A percentile compares a stretch with the other conserved stretches of the same genome.
Evolutionary conservation across 2,113 vertebrate genomes (phyloP).

Genomic region (Apodemus sylvaticus): DNA sequence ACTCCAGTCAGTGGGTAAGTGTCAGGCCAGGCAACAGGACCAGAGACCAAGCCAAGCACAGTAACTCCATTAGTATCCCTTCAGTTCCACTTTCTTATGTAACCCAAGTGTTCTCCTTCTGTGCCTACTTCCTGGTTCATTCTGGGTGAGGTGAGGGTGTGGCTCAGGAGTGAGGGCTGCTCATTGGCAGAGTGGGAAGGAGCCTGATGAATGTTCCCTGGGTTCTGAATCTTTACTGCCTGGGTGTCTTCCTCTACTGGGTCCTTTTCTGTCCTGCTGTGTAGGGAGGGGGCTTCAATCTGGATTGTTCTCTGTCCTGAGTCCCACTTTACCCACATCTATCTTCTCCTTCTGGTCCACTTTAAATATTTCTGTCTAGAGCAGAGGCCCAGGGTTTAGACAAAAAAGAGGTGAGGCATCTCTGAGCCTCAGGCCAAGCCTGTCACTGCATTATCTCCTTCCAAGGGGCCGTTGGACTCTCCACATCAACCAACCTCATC

Average conservation of each 20-base stretch:
- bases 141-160: no score
- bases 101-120: no score
- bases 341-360: not conserved
- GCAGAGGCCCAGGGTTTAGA: not conserved
- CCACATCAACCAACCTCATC: rapidly evolving
- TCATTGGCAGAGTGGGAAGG: not conserved
- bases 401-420: not conserved
- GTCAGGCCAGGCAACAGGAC: rapidly evolving
- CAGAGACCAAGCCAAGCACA: rapidly evolving
- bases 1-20: constrained; percentile 59
- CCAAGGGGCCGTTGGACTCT: constrained; percentile 58
- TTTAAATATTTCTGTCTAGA: not conserved
- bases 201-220: not conserved
- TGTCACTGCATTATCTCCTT: not conserved
- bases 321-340: not conserved
- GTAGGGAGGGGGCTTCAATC: not conserved
- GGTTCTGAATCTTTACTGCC: not conserved
- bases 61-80: not conserved
- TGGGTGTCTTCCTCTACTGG: not conserved
- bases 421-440: not conserved
- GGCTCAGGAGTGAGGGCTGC: no score
- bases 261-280: not conserved
- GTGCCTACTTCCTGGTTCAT: not conserved
- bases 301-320: not conserved
- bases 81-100: no score